Evolutionary conservation across 1,140 invertebrate genomes (phyloP).

Genomic region (Drosophila fuyamai): DNA sequence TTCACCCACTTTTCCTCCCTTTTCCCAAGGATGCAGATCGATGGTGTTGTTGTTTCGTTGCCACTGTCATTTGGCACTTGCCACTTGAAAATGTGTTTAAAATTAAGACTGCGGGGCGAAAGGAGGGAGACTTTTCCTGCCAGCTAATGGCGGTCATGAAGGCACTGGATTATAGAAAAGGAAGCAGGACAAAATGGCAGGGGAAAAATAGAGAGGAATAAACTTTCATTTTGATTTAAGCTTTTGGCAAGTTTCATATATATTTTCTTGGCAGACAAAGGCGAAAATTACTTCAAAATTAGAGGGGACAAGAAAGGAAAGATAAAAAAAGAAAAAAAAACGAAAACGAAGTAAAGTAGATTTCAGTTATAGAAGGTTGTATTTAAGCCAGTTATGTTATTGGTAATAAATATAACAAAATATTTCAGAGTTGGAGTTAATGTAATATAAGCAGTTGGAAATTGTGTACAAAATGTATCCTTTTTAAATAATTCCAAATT

Average conservation of each 20-base stretch:
- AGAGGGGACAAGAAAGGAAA: too few relatives aligned
- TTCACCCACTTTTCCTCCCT: background rate
- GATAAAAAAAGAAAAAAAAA: background rate
- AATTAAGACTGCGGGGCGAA: slow-evolving; percentile 12
- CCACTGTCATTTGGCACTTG: slow-evolving; percentile 55
- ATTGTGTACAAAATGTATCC: too few relatives aligned
- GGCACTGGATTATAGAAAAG: slow-evolving; percentile 24
- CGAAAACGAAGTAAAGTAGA: background rate
- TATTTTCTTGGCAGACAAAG: slow-evolving; percentile 57
- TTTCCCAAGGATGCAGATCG: slow-evolving; percentile 30
- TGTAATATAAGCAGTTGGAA: too few relatives aligned
- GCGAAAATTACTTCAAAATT: slow-evolving; percentile 36
- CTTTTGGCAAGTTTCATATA: slow-evolving; percentile 49
- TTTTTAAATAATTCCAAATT: too few relatives aligned
- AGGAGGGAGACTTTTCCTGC: slow-evolving; percentile 20
- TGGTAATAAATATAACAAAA: too few relatives aligned
- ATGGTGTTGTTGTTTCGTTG: slow-evolving; percentile 40
- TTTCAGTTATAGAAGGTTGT: background rate
- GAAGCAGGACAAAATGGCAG: slow-evolving; percentile 1
- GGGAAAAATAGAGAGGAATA: slow-evolving; percentile 25
- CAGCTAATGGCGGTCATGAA: slow-evolving; percentile 58
- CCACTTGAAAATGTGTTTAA: slow-evolving; percentile 58
- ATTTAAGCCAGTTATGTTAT: too few relatives aligned
- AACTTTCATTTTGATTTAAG: slow-evolving; percentile 54
- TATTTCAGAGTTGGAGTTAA: too few relatives aligned